Percentiles rank a stretch among this genome's conserved stretches.
These are phyloP conservation scores for Germaria angustata DNA, from an alignment of 2,888 invertebrate species.

Conservation along the genomic window DNA sequence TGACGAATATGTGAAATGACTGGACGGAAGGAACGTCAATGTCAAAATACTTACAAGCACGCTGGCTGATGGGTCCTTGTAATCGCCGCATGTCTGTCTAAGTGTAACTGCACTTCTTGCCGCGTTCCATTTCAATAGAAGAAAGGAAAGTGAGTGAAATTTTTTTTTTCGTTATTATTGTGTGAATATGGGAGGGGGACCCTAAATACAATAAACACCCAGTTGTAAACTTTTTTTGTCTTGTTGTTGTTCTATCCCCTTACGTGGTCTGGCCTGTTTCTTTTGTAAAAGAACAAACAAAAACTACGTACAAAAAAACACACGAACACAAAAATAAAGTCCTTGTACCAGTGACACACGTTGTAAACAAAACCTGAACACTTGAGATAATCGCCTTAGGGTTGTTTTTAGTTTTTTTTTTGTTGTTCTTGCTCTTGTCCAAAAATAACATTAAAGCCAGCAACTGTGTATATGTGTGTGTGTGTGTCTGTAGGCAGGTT, in stretches of 20 bases:
- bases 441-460: not conserved
- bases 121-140: slow-evolving; percentile 10
- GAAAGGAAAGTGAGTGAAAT: not conserved
- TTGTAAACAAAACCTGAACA: slow-evolving; percentile 70
- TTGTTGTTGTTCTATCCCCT: not conserved
- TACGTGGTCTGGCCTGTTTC: slow-evolving; percentile 2
- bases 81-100: not conserved
- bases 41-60: slow-evolving; percentile 41
- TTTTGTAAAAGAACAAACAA: slow-evolving; percentile 31
- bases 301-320: not conserved
- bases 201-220: slow-evolving; percentile 56
- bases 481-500: slow-evolving; percentile 22
- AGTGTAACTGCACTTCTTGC: slow-evolving; percentile 28
- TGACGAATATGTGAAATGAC: slow-evolving; percentile 5
- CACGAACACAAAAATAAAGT: slow-evolving; percentile 61
- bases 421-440: slow-evolving; percentile 13
- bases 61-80: slow-evolving; percentile 40
- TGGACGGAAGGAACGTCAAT: slow-evolving; percentile 25
- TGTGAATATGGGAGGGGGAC: slow-evolving; percentile 34
- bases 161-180: not conserved
- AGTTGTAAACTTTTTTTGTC: slow-evolving; percentile 37
- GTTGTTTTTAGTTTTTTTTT: slow-evolving; percentile 71
- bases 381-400: slow-evolving; percentile 78
- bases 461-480: not conserved
- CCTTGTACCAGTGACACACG: slow-evolving; percentile 68